A percentile compares a stretch with the other conserved stretches of the same genome.
Evolutionary conservation across 1,140 invertebrate species (phyloP).

Genomic region (Protaetia brevitarsis): DNA sequence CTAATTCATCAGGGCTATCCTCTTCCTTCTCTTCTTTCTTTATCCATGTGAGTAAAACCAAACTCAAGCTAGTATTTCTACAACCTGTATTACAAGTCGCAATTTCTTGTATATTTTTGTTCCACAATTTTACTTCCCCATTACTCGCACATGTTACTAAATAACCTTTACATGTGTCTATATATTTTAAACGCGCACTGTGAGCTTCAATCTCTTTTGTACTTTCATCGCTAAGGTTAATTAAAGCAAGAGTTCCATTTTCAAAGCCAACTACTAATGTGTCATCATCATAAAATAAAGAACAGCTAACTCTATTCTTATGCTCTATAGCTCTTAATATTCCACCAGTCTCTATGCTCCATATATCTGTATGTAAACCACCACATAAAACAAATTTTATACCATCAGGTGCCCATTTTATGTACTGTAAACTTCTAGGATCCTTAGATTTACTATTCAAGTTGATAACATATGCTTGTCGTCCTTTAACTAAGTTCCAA

Average conservation of each 20-base stretch:
- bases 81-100: slow-evolving; percentile 55
- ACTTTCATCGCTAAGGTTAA: slow-evolving; percentile 45
- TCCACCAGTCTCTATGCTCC: slow-evolving; percentile 69
- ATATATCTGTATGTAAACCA: slow-evolving; percentile 69
- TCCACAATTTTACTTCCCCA: slow-evolving; percentile 78
- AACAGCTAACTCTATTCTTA: slow-evolving; percentile 60
- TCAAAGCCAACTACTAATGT: slow-evolving; percentile 67
- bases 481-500: slow-evolving; percentile 92
- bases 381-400: slow-evolving; percentile 69
- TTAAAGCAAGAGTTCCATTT: slow-evolving; percentile 64
- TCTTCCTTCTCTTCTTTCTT: slow-evolving; percentile 17
- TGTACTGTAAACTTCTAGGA: slow-evolving; percentile 53
- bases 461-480: slow-evolving; percentile 84
- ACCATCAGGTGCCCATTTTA: slow-evolving; percentile 67
- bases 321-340: slow-evolving; percentile 59
- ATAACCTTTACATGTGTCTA: slow-evolving; percentile 51
- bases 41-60: slow-evolving; percentile 41
- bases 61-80: slow-evolving; percentile 58
- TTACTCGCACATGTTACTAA: slow-evolving; percentile 64
- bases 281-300: slow-evolving; percentile 61
- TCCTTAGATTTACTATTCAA: slow-evolving; percentile 62
- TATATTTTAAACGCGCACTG: slow-evolving; percentile 64
- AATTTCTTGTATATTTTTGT: slow-evolving; percentile 53
- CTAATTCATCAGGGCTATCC: not conserved
- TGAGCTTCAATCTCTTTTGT: slow-evolving; percentile 59